Evolutionary conservation across 2,113 vertebrate species (phyloP).

Genomic region (Corythornis cristatus): DNA sequence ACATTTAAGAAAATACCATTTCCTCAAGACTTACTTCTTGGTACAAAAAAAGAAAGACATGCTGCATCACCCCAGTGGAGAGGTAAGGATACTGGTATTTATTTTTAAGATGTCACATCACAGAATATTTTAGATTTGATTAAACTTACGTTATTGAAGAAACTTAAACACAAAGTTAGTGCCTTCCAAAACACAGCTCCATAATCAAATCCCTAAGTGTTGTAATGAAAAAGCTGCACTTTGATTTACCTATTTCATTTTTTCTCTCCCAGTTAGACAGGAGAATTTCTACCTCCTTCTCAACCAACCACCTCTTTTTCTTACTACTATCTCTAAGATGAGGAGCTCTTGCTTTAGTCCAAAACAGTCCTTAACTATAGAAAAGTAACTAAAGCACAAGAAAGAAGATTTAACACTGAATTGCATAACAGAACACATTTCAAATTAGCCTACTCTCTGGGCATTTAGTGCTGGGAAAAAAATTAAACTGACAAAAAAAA

Average conservation of each 20-base stretch:
- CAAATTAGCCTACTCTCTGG: not conserved
- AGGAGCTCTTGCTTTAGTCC: not conserved
- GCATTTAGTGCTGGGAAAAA: not conserved
- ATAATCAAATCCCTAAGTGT: not conserved
- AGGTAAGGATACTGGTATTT: not conserved
- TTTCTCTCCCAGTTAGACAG: not conserved
- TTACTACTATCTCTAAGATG: not conserved
- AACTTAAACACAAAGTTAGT: not conserved
- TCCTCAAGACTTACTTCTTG: constrained; percentile 9
- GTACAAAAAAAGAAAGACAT: constrained; percentile 8
- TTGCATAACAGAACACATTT: not conserved
- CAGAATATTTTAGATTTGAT: not conserved
- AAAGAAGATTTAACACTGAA: not conserved
- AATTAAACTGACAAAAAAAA: not conserved
- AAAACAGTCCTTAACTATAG: not conserved
- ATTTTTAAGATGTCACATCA: not conserved
- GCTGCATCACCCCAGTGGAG: not conserved
- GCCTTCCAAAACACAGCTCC: not conserved
- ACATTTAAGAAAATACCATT: constrained; percentile 68
- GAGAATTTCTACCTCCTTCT: not conserved
- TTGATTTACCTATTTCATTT: not conserved
- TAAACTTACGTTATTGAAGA: not conserved
- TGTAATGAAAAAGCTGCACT: not conserved
- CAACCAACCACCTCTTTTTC: not conserved
- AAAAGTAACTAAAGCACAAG: not conserved